Base-by-base conservation (phyloP, 2,888 invertebrate species). In the Chrysodeixis includens region DNA sequence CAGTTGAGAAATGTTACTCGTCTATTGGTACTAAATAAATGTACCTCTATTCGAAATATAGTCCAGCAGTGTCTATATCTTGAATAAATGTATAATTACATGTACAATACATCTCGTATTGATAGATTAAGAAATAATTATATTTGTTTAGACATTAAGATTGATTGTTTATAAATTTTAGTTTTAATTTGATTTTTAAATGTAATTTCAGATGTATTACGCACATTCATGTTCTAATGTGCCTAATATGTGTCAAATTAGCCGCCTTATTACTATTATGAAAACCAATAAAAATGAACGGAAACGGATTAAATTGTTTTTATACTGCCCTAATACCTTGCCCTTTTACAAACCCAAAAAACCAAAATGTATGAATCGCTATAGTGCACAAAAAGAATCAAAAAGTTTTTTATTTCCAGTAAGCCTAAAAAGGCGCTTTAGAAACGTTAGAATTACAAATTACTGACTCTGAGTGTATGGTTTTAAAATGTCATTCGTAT, bases 141-240 rank as follows among this genome's bases (percentile, higher is more conserved):
- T 35, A 44, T 62, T 44, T 22, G 55, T 64, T 53, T 66, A 54
- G 52, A 18, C 18, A 30, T 62, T 35, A 40, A 63, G 56, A 57
- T 64, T 58, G 32, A 57, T 62, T 72, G 32, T 57, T 69, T 40
- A 12, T 67, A 62, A 67, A 58, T 62, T 49, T 57, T 61, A n/a
- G n/a, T 68, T 60, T 22, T 62, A 55, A 65, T 59, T 60, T 58
- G 53, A 62, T 52, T 79, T 69, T 65, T 59, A 22, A 67, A 57
- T 71, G 52, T 79, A 79, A 77, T 76, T 79, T 78, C 53, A 60
- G 71, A 79, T 69, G 62, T 79, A 67, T 71, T 71, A 67, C 35
- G 77, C 71, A 65, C 40, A 54, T 44, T 62, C 57, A n/a, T n/a
- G 12, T 35, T 16, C 4, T 22, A 62, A 56, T 62, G 53, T 65